Base-by-base conservation (phyloP, 1,140 invertebrate species). In the Apis florea region DNA sequence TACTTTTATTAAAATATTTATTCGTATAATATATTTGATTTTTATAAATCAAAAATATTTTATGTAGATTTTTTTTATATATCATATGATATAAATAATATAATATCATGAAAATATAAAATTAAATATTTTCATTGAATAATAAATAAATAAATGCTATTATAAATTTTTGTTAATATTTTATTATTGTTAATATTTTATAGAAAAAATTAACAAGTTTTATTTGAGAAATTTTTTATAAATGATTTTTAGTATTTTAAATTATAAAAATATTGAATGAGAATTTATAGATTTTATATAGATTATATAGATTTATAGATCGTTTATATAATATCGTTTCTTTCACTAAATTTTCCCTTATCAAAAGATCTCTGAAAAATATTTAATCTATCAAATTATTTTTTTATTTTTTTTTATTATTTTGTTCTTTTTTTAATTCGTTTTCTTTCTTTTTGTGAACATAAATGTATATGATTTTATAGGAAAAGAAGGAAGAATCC, bases 401-500 rank as follows among this genome's bases (percentile, higher is more conserved):
- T 31, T 47, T 31, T 24, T 40, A 40, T 40, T 17, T 13, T 26
- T 54, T 26, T 9, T 10, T 26, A 21, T 69, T n/a, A 61, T 64
- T 40, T 5, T 63, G 31, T 13, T 53, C 21, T 40, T 56, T 1
- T 40, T 26, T 8, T 15, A 21, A 21, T 49, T 80, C 24, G 13
- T 15, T 19, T 72, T 19, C 21, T 2, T 15, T 17, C 0, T 31
- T 26, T 49, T 26, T 24, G 4, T 47, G 6, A 12, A 58, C 8
- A 11, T 56, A 54, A 76, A 49, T 31, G 10, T 26, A 64, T 68
- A 12, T 75, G 17, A 81, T 75, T 68, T 92, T 93, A 64, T 82
- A 93, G 93, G 91, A 93, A 64, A 90, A 94, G 83, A 93, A 94
- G 47, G 94, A 95, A 66, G 92, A 95, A 78, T 91, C 94, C 61